phyloP scores from a whole-genome alignment of 1,140 invertebrate genomes.

The Pseudomyrmex gracilis region DNA sequence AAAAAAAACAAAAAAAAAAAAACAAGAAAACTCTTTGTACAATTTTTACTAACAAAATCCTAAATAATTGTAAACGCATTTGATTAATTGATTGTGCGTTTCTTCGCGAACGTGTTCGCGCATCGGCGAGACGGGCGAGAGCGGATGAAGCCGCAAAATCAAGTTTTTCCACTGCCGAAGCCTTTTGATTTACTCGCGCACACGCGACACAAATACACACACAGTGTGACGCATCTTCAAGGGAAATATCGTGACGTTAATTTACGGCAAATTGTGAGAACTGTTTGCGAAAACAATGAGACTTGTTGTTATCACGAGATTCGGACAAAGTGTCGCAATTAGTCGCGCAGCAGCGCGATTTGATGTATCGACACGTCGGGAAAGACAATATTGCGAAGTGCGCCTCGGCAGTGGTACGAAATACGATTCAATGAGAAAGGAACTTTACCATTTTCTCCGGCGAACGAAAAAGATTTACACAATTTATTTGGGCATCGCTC shows the following conservation, averaged over 20 bases:
- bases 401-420: slow-evolving; percentile 33
- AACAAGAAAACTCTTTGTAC: slow-evolving; percentile 65
- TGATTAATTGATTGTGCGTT: slow-evolving; percentile 27
- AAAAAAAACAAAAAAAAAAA: too few relatives aligned
- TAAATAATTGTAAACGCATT: slow-evolving; percentile 23
- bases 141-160: slow-evolving; percentile 14
- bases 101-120: neutral
- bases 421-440: slow-evolving; percentile 50
- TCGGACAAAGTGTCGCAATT: slow-evolving; percentile 15
- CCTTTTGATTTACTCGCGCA: neutral
- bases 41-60: slow-evolving; percentile 71
- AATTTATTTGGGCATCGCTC: slow-evolving; percentile 40
- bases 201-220: neutral
- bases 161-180: neutral
- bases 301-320: slow-evolving; percentile 12
- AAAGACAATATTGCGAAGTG: slow-evolving; percentile 46
- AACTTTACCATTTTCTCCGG: slow-evolving; percentile 51
- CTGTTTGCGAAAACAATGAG: slow-evolving; percentile 6
- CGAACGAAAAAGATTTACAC: slow-evolving; percentile 59
- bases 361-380: slow-evolving; percentile 16
- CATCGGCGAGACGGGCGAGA: slow-evolving; percentile 20
- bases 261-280: neutral
- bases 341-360: slow-evolving; percentile 24
- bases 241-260: slow-evolving; percentile 1
- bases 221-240: neutral